A percentile compares a stretch with the other conserved stretches of the same genome.
Conservation (phyloP, 2,797 vertebrate species). For the Epinephelus awoara region DNA sequence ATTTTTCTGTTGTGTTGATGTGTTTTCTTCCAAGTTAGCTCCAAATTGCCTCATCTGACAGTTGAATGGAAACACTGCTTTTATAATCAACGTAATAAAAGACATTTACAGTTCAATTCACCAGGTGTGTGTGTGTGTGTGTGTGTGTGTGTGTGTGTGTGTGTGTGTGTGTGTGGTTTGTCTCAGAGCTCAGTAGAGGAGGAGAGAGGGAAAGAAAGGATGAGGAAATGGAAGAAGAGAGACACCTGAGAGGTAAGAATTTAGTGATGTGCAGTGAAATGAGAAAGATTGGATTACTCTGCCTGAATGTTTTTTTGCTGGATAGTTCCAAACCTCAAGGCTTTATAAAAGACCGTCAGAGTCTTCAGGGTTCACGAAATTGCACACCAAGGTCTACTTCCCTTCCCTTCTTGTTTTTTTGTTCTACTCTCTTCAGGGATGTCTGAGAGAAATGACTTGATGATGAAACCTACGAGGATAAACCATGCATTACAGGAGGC, state of each 20-base stretch:
- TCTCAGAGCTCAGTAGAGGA: neutral
- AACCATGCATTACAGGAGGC: constrained; percentile 6
- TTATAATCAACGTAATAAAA: constrained; percentile 16
- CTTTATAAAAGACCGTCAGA: neutral
- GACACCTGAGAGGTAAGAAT: neutral
- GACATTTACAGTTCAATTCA: constrained; percentile 14
- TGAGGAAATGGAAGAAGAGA: neutral
- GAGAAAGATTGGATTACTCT: neutral
- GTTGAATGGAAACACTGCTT: constrained; percentile 9
- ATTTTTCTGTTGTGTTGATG: neutral
- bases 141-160: neutral
- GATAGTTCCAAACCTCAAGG: constrained; percentile 11
- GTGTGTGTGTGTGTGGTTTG: neutral
- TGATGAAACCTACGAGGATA: neutral
- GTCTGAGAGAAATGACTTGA: constrained; percentile 6
- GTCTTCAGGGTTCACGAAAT: neutral
- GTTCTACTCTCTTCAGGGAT: neutral
- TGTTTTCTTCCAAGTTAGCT: neutral
- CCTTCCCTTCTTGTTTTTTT: neutral
- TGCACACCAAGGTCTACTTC: neutral
- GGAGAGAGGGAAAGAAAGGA: neutral
- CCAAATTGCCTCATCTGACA: neutral
- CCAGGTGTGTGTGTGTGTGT: neutral
- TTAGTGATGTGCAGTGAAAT: constrained; percentile 1
- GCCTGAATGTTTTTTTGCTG: neutral